Evolutionary conservation across 2,113 vertebrate genomes (phyloP).

Genomic region (Brachypodius melanocephalos): DNA sequence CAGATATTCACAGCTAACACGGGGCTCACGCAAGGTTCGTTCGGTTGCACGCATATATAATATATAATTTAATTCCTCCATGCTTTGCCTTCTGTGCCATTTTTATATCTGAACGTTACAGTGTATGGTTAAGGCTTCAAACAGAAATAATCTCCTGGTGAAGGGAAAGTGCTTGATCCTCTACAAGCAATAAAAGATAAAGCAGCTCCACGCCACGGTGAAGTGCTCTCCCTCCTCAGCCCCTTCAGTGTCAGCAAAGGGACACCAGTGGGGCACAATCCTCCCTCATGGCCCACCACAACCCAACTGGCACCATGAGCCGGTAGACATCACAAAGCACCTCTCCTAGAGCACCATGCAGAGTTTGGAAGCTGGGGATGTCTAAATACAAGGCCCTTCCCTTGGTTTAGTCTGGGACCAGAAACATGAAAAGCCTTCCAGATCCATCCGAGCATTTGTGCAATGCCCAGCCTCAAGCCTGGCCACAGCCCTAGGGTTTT

Average conservation of each 20-base stretch:
- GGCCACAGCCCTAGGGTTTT: background rate
- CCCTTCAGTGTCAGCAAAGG: background rate
- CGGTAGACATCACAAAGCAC: background rate
- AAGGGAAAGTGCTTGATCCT: conserved; percentile 41
- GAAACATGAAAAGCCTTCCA: background rate
- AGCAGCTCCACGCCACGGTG: background rate
- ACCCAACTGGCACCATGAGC: background rate
- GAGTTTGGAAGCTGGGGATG: background rate
- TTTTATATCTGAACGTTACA: conserved; percentile 7
- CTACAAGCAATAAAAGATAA: conserved; percentile 16
- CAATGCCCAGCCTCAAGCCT: background rate
- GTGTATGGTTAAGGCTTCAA: conserved; percentile 33
- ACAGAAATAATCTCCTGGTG: conserved; percentile 54
- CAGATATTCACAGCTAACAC: background rate
- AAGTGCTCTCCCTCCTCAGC: background rate
- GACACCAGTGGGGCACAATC: background rate
- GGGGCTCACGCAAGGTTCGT: background rate
- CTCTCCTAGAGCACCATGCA: background rate
- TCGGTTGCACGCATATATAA: background rate
- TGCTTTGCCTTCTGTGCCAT: background rate
- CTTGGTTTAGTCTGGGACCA: background rate
- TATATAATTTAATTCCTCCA: conserved; percentile 27
- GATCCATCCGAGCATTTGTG: background rate
- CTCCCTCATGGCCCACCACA: background rate
- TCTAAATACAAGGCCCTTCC: background rate